phyloP scores from a whole-genome alignment of 2,797 vertebrate species.

The Bradypodion ventrale region DNA sequence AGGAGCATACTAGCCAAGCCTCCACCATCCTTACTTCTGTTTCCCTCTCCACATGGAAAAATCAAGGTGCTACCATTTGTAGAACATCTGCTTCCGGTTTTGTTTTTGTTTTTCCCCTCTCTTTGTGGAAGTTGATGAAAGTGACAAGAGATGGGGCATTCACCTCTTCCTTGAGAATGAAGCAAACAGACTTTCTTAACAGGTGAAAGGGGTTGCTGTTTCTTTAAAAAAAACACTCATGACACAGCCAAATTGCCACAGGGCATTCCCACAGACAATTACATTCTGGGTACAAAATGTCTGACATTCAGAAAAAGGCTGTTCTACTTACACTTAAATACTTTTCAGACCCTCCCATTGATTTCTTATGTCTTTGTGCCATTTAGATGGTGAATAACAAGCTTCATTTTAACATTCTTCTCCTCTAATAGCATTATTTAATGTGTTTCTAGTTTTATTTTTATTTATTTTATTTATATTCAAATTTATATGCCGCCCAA shows the following conservation, averaged over 20 bases:
- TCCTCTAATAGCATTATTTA: constrained; percentile 4
- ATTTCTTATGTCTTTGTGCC: neutral
- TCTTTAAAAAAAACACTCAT: neutral
- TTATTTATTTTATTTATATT: no score
- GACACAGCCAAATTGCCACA: neutral
- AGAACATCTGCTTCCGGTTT: no score
- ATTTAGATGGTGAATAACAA: neutral
- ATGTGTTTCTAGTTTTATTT: constrained; percentile 15
- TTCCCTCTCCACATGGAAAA: no score
- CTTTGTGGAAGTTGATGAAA: no score
- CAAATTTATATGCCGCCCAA: no score
- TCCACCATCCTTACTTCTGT: no score
- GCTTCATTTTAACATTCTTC: neutral
- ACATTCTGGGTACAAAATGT: neutral
- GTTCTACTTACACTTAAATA: neutral
- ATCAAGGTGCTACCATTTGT: no score
- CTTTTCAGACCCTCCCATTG: neutral
- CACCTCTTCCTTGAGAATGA: no score
- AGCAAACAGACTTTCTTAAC: no score
- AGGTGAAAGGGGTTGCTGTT: neutral
- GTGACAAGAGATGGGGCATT: no score
- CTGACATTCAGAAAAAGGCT: neutral
- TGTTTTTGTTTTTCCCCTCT: no score
- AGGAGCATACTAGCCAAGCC: no score
- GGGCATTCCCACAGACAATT: neutral